A percentile compares a stretch with the other conserved stretches of the same genome.
phyloP scores from a whole-genome alignment of 1,140 invertebrate genomes.

The Cherax destructor region DNA sequence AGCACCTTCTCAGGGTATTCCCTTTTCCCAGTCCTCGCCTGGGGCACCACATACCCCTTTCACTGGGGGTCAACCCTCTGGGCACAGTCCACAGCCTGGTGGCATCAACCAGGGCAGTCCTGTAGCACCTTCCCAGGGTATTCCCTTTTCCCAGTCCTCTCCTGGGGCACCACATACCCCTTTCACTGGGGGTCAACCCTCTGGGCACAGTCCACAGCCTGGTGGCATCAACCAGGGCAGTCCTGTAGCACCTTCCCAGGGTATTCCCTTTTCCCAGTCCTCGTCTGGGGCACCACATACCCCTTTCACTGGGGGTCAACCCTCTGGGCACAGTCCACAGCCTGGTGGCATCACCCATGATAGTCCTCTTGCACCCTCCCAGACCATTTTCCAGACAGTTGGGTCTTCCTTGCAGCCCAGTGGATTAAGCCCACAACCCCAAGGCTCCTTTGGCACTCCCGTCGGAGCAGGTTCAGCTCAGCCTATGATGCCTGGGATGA shows the following conservation, averaged over 20 bases:
- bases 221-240: constrained; percentile 29
- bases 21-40: neutral
- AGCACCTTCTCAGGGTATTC: neutral
- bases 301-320: too few relatives aligned
- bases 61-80: neutral
- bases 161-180: neutral
- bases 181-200: neutral
- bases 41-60: neutral
- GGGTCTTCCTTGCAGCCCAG: neutral
- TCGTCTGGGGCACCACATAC: neutral
- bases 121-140: neutral
- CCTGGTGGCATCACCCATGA: constrained; percentile 37
- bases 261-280: neutral
- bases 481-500: constrained; percentile 22
- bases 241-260: constrained; percentile 14
- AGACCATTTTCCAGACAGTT: neutral
- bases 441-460: constrained; percentile 35
- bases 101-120: constrained; percentile 32
- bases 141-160: neutral
- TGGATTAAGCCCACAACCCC: neutral
- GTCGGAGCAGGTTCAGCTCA: constrained; percentile 31
- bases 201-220: constrained; percentile 17
- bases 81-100: constrained; percentile 19
- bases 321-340: constrained; percentile 10
- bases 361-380: constrained; percentile 23